These are phyloP conservation scores for Epiblema foenella DNA, from an alignment of 2,888 invertebrate genomes.

Conservation along the genomic window DNA sequence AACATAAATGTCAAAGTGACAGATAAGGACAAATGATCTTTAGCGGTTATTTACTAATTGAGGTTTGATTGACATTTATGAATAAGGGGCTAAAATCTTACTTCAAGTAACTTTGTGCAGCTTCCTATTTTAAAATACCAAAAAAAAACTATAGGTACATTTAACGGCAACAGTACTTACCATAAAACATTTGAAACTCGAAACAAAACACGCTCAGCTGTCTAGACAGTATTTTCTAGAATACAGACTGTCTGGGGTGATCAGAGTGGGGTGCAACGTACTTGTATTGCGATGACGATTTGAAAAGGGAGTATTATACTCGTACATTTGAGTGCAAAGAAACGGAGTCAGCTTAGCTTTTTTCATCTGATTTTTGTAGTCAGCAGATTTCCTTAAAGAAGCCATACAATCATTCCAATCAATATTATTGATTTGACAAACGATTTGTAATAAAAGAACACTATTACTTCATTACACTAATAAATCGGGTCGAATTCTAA, in stretches of 20 bases:
- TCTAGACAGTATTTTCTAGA: conserved; percentile 30
- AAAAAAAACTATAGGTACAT: no score
- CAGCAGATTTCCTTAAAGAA: background rate
- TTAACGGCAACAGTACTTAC: background rate
- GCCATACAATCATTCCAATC: background rate
- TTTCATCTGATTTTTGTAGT: background rate
- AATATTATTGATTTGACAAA: background rate
- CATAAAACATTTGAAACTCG: conserved; percentile 19
- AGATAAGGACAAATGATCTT: no score
- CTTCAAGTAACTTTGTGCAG: background rate
- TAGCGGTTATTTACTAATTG: no score
- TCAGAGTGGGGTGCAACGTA: conserved; percentile 7
- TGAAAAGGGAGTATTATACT: background rate
- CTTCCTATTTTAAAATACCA: no score
- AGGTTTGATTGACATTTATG: no score
- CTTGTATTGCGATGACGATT: background rate
- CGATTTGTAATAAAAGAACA: background rate
- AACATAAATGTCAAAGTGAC: no score
- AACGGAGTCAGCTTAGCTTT: background rate
- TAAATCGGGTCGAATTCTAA: no score
- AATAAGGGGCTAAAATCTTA: no score
- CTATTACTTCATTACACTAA: no score
- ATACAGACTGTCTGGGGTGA: conserved; percentile 24
- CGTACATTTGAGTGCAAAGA: background rate
- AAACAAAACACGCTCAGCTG: conserved; percentile 22